Conservation (phyloP, 2,797 vertebrate genomes). For the Argentina silus region DNA sequence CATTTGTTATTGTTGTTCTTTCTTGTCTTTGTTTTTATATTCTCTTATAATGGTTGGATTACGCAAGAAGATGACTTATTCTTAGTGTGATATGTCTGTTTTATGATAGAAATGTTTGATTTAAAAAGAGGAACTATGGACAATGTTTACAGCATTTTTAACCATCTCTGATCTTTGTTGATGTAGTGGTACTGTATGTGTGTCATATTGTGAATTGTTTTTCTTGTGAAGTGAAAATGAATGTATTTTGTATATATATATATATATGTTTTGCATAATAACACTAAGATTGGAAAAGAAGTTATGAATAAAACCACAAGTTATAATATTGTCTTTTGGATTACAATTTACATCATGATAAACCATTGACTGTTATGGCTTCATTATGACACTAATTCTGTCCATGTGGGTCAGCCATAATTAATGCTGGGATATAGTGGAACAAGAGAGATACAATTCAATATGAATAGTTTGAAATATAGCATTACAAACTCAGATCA, state of each 20-base stretch:
- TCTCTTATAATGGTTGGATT: conserved; percentile 34
- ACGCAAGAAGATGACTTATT: conserved; percentile 35
- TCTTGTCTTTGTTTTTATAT: conserved; percentile 38
- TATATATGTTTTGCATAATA: conserved; percentile 49
- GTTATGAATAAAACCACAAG: conserved; percentile 65
- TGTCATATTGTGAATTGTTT: conserved; percentile 77
- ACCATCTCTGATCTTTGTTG: conserved; percentile 50
- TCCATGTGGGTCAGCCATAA: too few relatives aligned
- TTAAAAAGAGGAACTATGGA: conserved; percentile 66
- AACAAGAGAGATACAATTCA: too few relatives aligned
- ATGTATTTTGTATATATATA: conserved; percentile 83
- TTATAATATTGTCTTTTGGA: conserved; percentile 5
- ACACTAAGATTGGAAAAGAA: conserved; percentile 51
- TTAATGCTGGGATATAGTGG: too few relatives aligned
- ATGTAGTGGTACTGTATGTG: conserved; percentile 62
- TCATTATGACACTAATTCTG: too few relatives aligned
- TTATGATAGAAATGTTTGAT: conserved; percentile 47
- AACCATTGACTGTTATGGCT: neutral
- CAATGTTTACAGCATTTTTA: conserved; percentile 76
- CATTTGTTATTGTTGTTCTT: conserved; percentile 15
- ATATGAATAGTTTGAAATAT: neutral
- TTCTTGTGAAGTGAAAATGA: conserved; percentile 69
- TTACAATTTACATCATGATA: neutral
- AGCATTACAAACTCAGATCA: too few relatives aligned
- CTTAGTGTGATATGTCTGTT: conserved; percentile 38